Conservation (phyloP, 2,797 vertebrate genomes). For the Diglossa cyanea region DNA sequence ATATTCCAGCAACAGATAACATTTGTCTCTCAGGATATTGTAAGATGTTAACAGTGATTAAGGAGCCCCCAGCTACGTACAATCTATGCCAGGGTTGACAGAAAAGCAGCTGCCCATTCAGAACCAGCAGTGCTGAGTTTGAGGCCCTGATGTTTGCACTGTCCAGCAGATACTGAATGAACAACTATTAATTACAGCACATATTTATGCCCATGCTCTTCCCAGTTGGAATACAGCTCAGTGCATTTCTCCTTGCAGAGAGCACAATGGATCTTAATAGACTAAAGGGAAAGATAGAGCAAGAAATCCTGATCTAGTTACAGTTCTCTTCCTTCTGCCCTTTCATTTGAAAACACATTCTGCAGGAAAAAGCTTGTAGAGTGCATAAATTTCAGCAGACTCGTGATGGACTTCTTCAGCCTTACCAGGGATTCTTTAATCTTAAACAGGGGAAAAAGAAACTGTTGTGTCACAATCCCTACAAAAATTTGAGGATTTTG, state of each 20-base stretch:
- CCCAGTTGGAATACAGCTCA: neutral
- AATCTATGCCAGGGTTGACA: neutral
- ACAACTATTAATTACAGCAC: neutral
- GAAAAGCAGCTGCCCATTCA: neutral
- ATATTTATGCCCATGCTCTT: neutral
- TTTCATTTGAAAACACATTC: neutral
- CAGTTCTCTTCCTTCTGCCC: neutral
- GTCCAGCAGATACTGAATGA: neutral
- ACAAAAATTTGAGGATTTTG: neutral
- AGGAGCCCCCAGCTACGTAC: neutral
- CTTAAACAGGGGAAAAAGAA: neutral
- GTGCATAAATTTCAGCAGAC: neutral
- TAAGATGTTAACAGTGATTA: neutral
- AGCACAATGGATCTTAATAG: neutral
- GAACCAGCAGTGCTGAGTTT: neutral
- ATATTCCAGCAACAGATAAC: neutral
- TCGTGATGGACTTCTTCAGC: neutral
- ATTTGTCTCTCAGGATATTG: neutral
- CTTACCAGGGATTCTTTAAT: neutral
- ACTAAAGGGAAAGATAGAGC: neutral
- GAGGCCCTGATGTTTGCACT: neutral
- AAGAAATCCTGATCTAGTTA: neutral
- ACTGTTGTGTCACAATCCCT: neutral
- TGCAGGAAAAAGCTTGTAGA: neutral
- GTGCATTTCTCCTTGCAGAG: neutral